A percentile compares a stretch with the other conserved stretches of the same genome.
Evolutionary conservation across 2,888 invertebrate genomes (phyloP).

Genomic region (Pegoplata infirma): DNA sequence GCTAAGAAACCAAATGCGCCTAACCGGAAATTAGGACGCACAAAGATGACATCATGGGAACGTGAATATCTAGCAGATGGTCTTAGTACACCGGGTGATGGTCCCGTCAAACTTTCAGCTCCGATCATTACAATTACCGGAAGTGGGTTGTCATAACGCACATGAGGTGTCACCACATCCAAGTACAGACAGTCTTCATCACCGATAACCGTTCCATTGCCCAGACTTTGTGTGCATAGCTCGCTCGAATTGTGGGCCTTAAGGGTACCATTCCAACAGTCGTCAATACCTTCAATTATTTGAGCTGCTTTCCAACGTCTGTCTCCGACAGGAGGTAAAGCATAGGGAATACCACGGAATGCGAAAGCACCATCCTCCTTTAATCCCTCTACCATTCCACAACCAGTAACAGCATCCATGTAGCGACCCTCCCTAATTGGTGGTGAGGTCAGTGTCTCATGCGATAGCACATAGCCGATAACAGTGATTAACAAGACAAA

Average conservation of each 20-base stretch:
- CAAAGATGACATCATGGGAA: slow-evolving; percentile 89
- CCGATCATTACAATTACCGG: slow-evolving; percentile 91
- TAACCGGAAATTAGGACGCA: slow-evolving; percentile 90
- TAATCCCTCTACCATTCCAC: slow-evolving; percentile 88
- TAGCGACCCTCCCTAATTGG: slow-evolving; percentile 86
- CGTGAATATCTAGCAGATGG: slow-evolving; percentile 88
- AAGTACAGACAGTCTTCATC: slow-evolving; percentile 90
- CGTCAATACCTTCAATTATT: slow-evolving; percentile 82
- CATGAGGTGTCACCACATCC: slow-evolving; percentile 89
- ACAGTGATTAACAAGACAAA: slow-evolving; percentile 82
- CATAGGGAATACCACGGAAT: slow-evolving; percentile 90
- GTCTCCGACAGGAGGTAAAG: slow-evolving; percentile 84
- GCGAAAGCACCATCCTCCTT: slow-evolving; percentile 88
- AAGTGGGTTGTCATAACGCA: slow-evolving; percentile 87
- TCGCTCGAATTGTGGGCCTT: slow-evolving; percentile 83
- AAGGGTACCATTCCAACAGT: slow-evolving; percentile 89
- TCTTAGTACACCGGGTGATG: slow-evolving; percentile 84
- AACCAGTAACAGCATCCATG: slow-evolving; percentile 85
- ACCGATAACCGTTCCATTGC: slow-evolving; percentile 83
- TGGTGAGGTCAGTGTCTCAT: slow-evolving; percentile 80
- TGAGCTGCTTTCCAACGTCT: slow-evolving; percentile 86
- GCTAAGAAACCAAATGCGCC: slow-evolving; percentile 90
- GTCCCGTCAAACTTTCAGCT: slow-evolving; percentile 87
- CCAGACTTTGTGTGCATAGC: slow-evolving; percentile 85
- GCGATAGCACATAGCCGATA: slow-evolving; percentile 83